Conservation (phyloP, 1,140 invertebrate species). For the Polypedilum vanderplanki region DNA sequence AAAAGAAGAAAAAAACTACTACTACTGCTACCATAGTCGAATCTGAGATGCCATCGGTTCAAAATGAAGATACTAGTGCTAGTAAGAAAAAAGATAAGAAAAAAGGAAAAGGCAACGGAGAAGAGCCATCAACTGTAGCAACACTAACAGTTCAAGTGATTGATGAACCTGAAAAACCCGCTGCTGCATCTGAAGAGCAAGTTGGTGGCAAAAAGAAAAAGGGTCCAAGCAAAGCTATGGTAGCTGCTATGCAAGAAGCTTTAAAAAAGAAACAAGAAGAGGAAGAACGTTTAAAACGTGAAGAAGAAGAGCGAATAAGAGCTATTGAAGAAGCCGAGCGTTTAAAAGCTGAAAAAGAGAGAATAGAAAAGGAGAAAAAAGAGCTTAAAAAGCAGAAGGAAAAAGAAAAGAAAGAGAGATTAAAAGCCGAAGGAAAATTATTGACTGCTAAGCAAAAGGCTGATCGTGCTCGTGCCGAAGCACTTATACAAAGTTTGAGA, state of each 20-base stretch:
- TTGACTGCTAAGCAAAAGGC: slow-evolving; percentile 88
- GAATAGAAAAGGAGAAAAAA: slow-evolving; percentile 78
- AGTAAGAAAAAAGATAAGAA: slow-evolving; percentile 51
- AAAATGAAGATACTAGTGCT: slow-evolving; percentile 44
- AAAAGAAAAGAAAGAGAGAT: slow-evolving; percentile 84
- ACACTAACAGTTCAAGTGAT: not conserved
- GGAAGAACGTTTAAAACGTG: slow-evolving; percentile 66
- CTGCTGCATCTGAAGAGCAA: slow-evolving; percentile 53
- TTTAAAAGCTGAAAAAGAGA: slow-evolving; percentile 63
- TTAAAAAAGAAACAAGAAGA: slow-evolving; percentile 83
- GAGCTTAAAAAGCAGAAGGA: slow-evolving; percentile 90
- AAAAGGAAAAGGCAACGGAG: slow-evolving; percentile 47
- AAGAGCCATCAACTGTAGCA: slow-evolving; percentile 29
- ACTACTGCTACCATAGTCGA: slow-evolving; percentile 31
- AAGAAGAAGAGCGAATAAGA: slow-evolving; percentile 74
- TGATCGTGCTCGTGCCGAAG: slow-evolving; percentile 77
- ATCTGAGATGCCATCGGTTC: slow-evolving; percentile 32
- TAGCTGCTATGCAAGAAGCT: slow-evolving; percentile 80
- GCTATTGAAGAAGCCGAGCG: slow-evolving; percentile 67
- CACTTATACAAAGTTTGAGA: slow-evolving; percentile 79
- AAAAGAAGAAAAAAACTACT: slow-evolving; percentile 30
- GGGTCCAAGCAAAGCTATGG: slow-evolving; percentile 70
- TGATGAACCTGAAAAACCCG: slow-evolving; percentile 48
- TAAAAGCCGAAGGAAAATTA: slow-evolving; percentile 92
- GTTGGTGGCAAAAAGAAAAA: slow-evolving; percentile 45